Base-by-base conservation (phyloP, 2,113 vertebrate genomes). In the Motacilla alba region DNA sequence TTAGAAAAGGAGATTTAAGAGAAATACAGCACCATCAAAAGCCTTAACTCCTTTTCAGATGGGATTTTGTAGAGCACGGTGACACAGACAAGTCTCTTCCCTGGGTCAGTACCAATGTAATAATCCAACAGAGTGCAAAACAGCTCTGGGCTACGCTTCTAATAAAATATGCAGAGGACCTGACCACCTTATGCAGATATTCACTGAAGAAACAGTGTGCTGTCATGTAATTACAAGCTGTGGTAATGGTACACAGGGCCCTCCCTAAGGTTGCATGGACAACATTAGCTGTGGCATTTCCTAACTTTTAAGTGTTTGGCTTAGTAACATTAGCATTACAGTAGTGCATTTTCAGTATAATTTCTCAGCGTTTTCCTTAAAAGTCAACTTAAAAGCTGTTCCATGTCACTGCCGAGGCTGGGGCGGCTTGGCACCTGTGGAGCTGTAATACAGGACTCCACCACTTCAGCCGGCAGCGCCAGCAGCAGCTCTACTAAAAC, bases 261-360 rank as follows among this genome's bases (percentile, higher is more conserved):
- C 44, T 89, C 83, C 28, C 55, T 37, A 78, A 88, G 87, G 67
- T 15, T 95, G 92, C 49, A 63, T n/a, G 78, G 90, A 74, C 58
- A 76, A 59, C 68, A 63, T 85, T 72, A 93, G 56, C 64, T 17
- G 47, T 74, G 83, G 85, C 93, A 92, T 89, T 94, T 92, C 76
- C 73, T 55, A 92, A 94, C 85, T 94, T 87, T 35, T 63, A 91
- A 93, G 64, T 78, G 68, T 76, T 95, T 87, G 92, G 92, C 83
- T 89, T 68, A 33, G 47, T 37, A 88, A 88, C 79, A 77, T 63
- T 74, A 74, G 77, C 59, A 56, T 92, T 55, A 62, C 20, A 22
- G 44, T 47, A 93, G 89, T 55, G 64, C 37, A 35, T 46, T 88
- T 96, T 52, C 62, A 47, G 31, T 46, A 47, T 37, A 63, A 94